Evolutionary conservation across 2,113 vertebrate genomes (phyloP).

Genomic region (Psettodes erumei): DNA sequence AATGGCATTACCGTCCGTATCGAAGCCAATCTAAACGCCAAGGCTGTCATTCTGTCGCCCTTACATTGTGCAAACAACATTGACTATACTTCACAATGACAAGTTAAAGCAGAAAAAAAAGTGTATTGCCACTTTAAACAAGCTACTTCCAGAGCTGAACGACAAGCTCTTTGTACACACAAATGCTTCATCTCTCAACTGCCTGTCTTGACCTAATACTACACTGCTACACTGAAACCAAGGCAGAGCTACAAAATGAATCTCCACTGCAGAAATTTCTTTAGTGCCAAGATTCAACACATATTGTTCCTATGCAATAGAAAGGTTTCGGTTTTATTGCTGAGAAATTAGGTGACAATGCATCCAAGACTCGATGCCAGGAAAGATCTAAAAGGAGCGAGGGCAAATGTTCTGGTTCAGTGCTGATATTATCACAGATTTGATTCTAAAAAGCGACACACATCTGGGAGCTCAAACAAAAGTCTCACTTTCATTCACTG

Average conservation of each 20-base stretch:
- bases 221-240: slow-evolving; percentile 3
- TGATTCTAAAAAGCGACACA: too few relatives aligned
- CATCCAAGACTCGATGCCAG: neutral
- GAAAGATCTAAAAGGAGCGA: neutral
- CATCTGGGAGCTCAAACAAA: slow-evolving; percentile 18
- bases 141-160: neutral
- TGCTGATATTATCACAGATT: neutral
- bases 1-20: too few relatives aligned
- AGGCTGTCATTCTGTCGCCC: too few relatives aligned
- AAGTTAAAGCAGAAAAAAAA: too few relatives aligned
- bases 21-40: too few relatives aligned
- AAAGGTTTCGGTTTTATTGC: neutral
- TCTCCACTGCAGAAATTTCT: neutral
- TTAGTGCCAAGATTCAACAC: neutral
- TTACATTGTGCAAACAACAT: too few relatives aligned
- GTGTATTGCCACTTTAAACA: too few relatives aligned
- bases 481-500: neutral
- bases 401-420: neutral
- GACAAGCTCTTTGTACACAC: neutral
- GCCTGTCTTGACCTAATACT: neutral
- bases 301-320: neutral
- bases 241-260: neutral
- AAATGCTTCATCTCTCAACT: neutral
- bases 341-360: neutral
- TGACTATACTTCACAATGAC: too few relatives aligned